Conservation (phyloP, 2,888 invertebrate genomes). For the Habroteleia sp. region DNA sequence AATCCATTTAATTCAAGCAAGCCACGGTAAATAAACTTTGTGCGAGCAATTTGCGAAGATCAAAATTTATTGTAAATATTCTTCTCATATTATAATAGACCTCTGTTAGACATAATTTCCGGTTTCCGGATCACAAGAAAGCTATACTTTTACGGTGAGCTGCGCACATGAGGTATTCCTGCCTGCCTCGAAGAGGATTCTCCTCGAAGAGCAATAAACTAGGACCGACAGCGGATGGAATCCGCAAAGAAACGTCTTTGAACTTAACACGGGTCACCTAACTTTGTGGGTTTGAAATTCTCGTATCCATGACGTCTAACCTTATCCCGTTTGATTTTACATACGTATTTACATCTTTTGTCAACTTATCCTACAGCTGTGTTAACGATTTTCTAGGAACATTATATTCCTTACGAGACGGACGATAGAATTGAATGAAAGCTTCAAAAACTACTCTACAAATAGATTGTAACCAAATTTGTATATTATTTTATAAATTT, state of each 20-base stretch:
- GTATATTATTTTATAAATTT: too few relatives aligned
- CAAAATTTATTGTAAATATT: slow-evolving; percentile 36
- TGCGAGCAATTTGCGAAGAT: neutral
- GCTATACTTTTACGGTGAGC: slow-evolving; percentile 72
- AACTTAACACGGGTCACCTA: slow-evolving; percentile 80
- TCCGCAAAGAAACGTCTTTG: slow-evolving; percentile 74
- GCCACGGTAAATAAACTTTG: neutral
- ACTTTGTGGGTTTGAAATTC: slow-evolving; percentile 64
- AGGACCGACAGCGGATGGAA: slow-evolving; percentile 57
- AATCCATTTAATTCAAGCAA: slow-evolving; percentile 17
- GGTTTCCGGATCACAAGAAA: slow-evolving; percentile 67
- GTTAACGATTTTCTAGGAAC: neutral
- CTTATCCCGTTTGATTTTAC: slow-evolving; percentile 52
- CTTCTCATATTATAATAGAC: slow-evolving; percentile 52
- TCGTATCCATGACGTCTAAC: slow-evolving; percentile 56
- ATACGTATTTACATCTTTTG: slow-evolving; percentile 48
- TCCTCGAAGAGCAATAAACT: slow-evolving; percentile 63
- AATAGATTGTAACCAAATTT: too few relatives aligned
- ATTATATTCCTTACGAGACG: neutral
- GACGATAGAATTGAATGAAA: too few relatives aligned
- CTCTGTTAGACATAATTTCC: slow-evolving; percentile 71
- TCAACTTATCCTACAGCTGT: slow-evolving; percentile 25
- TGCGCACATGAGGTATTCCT: slow-evolving; percentile 66
- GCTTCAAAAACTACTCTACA: too few relatives aligned
- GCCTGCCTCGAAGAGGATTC: slow-evolving; percentile 55